Evolutionary conservation across 2,797 vertebrate genomes (phyloP), one percentile per base, ranked within the genome.

Genomic region (Lateolabrax maculatus): DNA sequence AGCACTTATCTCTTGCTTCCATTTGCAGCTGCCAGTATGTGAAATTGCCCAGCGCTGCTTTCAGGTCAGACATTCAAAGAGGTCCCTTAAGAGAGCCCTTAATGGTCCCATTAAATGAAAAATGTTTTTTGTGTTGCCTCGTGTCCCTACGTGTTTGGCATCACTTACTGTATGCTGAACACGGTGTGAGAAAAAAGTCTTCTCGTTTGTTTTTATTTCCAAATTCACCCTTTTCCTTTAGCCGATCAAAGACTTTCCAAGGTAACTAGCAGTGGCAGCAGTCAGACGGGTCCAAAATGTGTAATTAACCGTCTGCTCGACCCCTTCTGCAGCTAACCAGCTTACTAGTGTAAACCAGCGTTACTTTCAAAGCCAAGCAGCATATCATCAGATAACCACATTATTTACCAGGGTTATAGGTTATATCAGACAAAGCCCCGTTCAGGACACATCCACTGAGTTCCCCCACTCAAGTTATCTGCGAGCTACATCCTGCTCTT

Each of bases 21-120:
- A 85, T 90, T 91, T 79, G 83, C 65, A 6, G 89, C 86, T 78
- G 84, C 72, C 75, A 64, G 78, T 36, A 67, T 87, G 84, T 71
- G 71, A 86, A 86, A 92, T 81, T 81, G 77, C 76, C 27, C 77
- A 9, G 34, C 34, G 51, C 77, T 68, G 72, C 83, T 86, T 85
- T 90, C 85, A 89, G 85, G 83, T 70, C 69, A 69, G 80, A 83
- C 71, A 76, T 68, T 88, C 77, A 80, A 63, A 79, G 68, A 77
- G 74, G 60, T 73, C 72, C 79, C 82, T 77, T 37, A 73, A 80
- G 80, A 65, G 81, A 68, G 61, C 67, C 41, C 52, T 75, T 86
- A 78, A 86, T 80, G 62, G 69, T 77, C 34, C 75, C 75, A 78
- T 86, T 86, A 83, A 56, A 85, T 79, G 53, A 75, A 71, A 77